phyloP scores from a whole-genome alignment of 2,888 invertebrate species.

The Cantharis rufa region DNA sequence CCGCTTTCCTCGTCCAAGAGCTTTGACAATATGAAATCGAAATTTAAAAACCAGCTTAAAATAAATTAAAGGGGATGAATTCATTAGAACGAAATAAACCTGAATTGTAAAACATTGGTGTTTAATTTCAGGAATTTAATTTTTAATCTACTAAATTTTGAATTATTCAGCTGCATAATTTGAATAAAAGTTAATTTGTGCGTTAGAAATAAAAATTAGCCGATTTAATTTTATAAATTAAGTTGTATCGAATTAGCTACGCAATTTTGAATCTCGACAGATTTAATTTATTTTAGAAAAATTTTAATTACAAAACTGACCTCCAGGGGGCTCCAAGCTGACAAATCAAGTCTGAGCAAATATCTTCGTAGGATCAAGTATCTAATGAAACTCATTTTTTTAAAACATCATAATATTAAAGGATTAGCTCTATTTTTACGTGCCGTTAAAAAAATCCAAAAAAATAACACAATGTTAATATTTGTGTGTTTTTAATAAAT shows the following conservation, averaged over 20 bases:
- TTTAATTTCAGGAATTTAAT: background rate
- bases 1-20: background rate
- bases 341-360: no score
- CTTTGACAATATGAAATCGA: slow-evolving; percentile 7
- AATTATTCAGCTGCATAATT: background rate
- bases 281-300: no score
- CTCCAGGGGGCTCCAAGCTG: no score
- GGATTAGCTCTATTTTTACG: no score
- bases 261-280: background rate
- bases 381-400: no score
- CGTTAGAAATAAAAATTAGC: background rate
- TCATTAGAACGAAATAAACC: background rate
- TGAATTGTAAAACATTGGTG: background rate
- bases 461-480: no score
- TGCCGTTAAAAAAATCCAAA: no score
- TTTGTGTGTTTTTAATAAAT: no score
- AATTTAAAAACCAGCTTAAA: background rate
- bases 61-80: background rate
- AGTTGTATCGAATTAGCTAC: background rate
- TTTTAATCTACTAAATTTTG: background rate
- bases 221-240: background rate
- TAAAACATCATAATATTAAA: no score
- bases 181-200: background rate
- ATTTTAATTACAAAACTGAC: no score
- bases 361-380: no score